Conservation (phyloP, 2,113 vertebrate species). For the Scalopus aquaticus region DNA sequence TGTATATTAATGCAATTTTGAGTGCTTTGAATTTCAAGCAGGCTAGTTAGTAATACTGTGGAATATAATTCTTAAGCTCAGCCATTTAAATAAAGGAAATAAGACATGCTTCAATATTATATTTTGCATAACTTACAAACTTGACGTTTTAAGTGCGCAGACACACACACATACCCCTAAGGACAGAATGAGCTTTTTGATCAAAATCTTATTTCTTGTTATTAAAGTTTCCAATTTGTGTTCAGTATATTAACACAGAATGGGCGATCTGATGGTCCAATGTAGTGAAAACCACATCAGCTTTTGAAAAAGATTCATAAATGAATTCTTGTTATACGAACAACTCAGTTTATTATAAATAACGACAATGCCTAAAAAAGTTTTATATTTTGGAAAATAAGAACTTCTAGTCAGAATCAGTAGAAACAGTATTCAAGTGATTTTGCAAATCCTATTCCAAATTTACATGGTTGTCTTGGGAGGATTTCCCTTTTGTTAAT, state of each 20-base stretch:
- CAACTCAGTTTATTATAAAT: conserved; percentile 38
- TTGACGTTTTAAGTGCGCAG: neutral
- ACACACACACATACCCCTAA: neutral
- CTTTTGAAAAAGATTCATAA: conserved; percentile 49
- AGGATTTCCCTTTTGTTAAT: conserved; percentile 14
- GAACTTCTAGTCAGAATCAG: conserved; percentile 6
- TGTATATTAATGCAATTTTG: neutral
- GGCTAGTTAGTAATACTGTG: neutral
- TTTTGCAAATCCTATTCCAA: conserved; percentile 47
- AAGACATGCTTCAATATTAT: neutral
- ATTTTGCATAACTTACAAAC: neutral
- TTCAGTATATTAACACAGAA: neutral
- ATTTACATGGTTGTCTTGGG: neutral
- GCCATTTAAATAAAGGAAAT: conserved; percentile 10
- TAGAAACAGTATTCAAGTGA: conserved; percentile 35
- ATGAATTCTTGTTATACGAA: conserved; percentile 6
- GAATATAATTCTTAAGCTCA: conserved; percentile 19
- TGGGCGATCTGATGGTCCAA: neutral
- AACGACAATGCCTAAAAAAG: conserved; percentile 10
- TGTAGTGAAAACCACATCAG: conserved; percentile 8
- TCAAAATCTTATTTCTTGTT: neutral
- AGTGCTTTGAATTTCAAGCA: conserved; percentile 15
- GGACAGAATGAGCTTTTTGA: neutral
- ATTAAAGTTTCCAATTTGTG: neutral
- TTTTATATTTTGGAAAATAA: conserved; percentile 51